Evolutionary conservation across 2,888 invertebrate genomes (phyloP).

Genomic region (Monoplex corrugatus): DNA sequence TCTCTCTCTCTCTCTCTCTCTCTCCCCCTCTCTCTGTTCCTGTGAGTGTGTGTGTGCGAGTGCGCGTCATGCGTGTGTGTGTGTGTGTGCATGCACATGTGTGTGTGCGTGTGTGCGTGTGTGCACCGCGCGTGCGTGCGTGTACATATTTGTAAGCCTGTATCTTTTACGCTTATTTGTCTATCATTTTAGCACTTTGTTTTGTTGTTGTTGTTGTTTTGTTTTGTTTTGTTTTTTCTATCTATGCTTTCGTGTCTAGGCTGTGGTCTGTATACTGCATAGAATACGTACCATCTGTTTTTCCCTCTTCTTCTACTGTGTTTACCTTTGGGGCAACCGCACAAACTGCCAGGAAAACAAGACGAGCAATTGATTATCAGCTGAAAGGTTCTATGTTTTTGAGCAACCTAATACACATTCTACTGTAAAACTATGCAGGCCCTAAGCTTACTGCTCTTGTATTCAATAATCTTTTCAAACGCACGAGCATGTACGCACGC

Average conservation of each 20-base stretch:
- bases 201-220: not conserved
- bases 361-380: too few species aligned
- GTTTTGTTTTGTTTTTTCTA: not conserved
- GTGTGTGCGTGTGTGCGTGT: slow-evolving; percentile 18
- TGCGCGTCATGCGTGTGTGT: too few species aligned
- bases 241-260: too few species aligned
- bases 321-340: slow-evolving; percentile 80
- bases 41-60: slow-evolving; percentile 29
- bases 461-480: too few species aligned
- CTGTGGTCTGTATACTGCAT: not conserved
- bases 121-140: not conserved
- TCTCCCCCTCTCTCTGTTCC: too few species aligned
- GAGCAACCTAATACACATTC: too few species aligned
- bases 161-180: not conserved
- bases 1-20: too few species aligned
- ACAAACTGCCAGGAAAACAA: slow-evolving; percentile 75
- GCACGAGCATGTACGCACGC: too few species aligned
- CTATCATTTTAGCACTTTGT: not conserved
- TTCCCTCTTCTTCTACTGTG: slow-evolving; percentile 79
- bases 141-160: slow-evolving; percentile 12
- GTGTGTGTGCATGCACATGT: slow-evolving; percentile 12
- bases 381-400: too few species aligned
- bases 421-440: too few species aligned
- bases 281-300: slow-evolving; percentile 78
- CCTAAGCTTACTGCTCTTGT: too few species aligned